A percentile compares a stretch with the other conserved stretches of the same genome.
Conservation (phyloP, 2,888 invertebrate genomes). For the Plagiodera versicolora region DNA sequence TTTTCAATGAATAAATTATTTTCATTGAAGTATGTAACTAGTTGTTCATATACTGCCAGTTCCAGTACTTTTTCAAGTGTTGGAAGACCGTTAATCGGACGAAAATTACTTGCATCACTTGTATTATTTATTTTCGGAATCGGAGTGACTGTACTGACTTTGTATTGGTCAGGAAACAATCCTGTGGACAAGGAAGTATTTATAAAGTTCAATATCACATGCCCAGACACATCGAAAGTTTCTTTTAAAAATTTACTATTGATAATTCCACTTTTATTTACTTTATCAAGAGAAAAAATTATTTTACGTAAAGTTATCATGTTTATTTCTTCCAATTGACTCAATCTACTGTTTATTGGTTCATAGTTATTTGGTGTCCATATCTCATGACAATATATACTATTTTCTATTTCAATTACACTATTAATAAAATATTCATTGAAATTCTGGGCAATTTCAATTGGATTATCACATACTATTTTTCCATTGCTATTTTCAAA, state of each 20-base stretch:
- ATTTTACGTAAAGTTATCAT: slow-evolving; percentile 1
- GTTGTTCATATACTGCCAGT: slow-evolving; percentile 7
- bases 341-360: slow-evolving; percentile 1
- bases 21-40: neutral
- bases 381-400: neutral
- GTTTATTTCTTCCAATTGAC: neutral
- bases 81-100: slow-evolving; percentile 6
- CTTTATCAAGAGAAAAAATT: slow-evolving; percentile 5
- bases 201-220: slow-evolving; percentile 6
- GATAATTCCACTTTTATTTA: slow-evolving; percentile 1
- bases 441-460: neutral
- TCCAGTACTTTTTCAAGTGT: slow-evolving; percentile 6
- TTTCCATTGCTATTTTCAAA: neutral
- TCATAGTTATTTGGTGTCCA: too few species aligned
- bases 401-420: neutral
- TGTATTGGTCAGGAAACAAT: neutral
- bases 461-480: slow-evolving; percentile 16
- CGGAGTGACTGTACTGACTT: neutral
- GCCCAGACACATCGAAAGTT: neutral
- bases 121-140: slow-evolving; percentile 2
- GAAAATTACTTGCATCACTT: slow-evolving; percentile 4
- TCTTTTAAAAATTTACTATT: slow-evolving; percentile 6
- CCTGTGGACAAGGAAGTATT: neutral
- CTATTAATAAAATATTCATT: neutral
- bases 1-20: neutral